A percentile compares a stretch with the other conserved stretches of the same genome.
Conservation (phyloP, 2,888 invertebrate genomes). For the Mesorhabditis belari region DNA sequence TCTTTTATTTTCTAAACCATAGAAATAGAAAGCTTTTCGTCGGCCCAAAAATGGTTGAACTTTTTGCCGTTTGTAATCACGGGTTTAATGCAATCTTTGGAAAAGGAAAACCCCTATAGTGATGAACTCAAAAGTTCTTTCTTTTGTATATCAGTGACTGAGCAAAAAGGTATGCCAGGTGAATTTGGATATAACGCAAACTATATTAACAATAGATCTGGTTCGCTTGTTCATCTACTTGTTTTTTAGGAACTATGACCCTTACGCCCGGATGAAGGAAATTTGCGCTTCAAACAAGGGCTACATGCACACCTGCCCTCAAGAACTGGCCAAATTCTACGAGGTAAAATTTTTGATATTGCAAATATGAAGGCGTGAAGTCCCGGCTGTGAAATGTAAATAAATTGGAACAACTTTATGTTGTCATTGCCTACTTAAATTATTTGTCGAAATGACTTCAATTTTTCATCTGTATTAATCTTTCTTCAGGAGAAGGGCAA, state of each 20-base stretch:
- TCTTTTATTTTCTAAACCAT: not conserved
- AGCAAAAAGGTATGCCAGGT: not conserved
- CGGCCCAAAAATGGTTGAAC: not conserved
- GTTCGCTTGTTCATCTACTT: not conserved
- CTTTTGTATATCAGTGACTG: too few species aligned
- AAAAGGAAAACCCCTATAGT: too few species aligned
- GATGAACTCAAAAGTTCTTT: too few species aligned
- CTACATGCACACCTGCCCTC: conserved; percentile 49
- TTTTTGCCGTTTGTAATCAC: not conserved
- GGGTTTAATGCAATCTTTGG: not conserved
- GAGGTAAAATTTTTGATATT: too few species aligned
- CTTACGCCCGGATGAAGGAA: conserved; percentile 48
- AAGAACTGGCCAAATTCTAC: conserved; percentile 42
- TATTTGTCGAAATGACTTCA: too few species aligned
- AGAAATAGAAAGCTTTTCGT: not conserved
- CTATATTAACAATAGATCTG: not conserved
- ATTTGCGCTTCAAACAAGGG: conserved; percentile 46
- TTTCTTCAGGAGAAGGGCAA: conserved; percentile 41
- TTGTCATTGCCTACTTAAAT: too few species aligned
- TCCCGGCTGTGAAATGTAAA: too few species aligned
- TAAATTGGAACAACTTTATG: too few species aligned
- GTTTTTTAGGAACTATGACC: conserved; percentile 43
- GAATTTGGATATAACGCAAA: not conserved
- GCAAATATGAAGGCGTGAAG: too few species aligned
- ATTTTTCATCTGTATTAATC: too few species aligned